phyloP scores from a whole-genome alignment of 2,113 vertebrate genomes.

The Ctenomys sociabilis region DNA sequence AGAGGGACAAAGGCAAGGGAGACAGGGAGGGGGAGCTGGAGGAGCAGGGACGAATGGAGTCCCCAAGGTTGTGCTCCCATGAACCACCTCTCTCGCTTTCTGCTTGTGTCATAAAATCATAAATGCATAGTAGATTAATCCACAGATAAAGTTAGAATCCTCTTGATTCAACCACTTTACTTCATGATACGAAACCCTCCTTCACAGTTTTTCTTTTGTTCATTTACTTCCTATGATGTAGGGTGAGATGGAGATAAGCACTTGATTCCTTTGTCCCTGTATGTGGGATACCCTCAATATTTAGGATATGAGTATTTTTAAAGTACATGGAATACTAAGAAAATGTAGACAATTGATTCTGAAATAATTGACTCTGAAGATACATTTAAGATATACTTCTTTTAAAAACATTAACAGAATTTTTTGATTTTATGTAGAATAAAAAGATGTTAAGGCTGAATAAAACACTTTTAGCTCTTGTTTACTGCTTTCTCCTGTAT shows the following conservation, averaged over 20 bases:
- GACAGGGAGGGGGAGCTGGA: not conserved
- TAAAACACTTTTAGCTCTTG: not conserved
- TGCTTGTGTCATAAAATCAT: not conserved
- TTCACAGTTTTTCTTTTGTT: constrained; percentile 1
- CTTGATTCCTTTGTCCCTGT: not conserved
- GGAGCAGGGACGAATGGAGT: not conserved
- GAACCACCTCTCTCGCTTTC: not conserved
- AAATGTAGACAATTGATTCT: constrained; percentile 22
- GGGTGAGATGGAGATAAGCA: not conserved
- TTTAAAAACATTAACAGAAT: constrained; percentile 18
- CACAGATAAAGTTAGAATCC: not conserved
- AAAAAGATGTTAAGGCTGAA: not conserved
- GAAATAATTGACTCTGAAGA: constrained; percentile 38
- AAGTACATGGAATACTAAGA: not conserved
- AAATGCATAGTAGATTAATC: not conserved
- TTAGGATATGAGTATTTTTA: constrained; percentile 13
- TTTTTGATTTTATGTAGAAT: constrained; percentile 19
- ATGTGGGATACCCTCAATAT: constrained; percentile 1
- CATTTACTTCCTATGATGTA: not conserved
- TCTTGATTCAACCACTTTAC: not conserved
- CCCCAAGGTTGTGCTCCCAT: not conserved
- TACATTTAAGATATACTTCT: not conserved
- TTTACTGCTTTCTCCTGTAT: not conserved
- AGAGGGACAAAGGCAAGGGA: not conserved
- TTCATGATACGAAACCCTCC: not conserved